These are phyloP conservation scores for Diorhabda sublineata DNA, from an alignment of 1,140 invertebrate genomes.

Conservation along the genomic window DNA sequence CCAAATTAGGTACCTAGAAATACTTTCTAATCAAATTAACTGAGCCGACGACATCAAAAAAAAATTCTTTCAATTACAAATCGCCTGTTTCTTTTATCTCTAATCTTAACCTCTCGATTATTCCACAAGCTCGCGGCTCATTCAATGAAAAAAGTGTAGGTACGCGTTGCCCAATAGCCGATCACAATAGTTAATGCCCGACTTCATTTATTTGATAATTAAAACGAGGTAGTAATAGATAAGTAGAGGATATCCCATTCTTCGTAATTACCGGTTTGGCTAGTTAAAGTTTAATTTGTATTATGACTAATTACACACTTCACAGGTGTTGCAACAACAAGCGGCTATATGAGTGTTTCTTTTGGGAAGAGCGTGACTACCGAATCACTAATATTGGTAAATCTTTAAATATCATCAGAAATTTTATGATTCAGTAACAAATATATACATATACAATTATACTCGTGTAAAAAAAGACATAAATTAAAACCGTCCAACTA, in stretches of 20 bases:
- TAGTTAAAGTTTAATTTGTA: constrained; percentile 15
- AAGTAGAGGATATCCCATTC: constrained; percentile 13
- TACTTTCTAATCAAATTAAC: not conserved
- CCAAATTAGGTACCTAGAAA: no score
- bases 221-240: constrained; percentile 16
- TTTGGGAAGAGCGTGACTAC: no score
- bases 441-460: no score
- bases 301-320: constrained; percentile 11
- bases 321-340: constrained; percentile 2
- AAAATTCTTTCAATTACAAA: constrained; percentile 12
- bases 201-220: constrained; percentile 18
- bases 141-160: not conserved
- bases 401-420: no score
- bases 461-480: no score
- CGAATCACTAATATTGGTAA: no score
- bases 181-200: constrained; percentile 10
- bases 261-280: constrained; percentile 4
- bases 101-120: constrained; percentile 8
- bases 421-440: no score
- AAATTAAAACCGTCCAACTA: no score
- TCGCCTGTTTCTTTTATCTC: constrained; percentile 12
- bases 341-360: no score
- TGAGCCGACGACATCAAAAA: constrained; percentile 11
- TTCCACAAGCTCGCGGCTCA: constrained; percentile 3
- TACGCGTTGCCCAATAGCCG: constrained; percentile 7